These are phyloP conservation scores for Heliconius sara DNA, from an alignment of 2,888 invertebrate species.

Conservation along the genomic window DNA sequence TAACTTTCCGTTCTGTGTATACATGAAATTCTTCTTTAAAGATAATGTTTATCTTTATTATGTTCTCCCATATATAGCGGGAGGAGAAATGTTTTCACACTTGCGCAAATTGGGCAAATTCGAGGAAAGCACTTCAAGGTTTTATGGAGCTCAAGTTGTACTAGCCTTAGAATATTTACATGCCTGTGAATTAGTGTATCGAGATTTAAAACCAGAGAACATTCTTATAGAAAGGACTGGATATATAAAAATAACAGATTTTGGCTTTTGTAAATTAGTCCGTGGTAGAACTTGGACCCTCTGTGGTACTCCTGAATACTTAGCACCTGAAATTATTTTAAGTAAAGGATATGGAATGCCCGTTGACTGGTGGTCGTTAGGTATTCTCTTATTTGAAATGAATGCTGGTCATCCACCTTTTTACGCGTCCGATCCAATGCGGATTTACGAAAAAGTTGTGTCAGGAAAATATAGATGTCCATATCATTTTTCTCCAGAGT, in stretches of 20 bases:
- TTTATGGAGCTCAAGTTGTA: conserved; percentile 95
- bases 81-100: conserved; percentile 94
- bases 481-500: conserved; percentile 89
- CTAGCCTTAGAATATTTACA: conserved; percentile 96
- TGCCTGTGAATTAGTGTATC: conserved; percentile 92
- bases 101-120: conserved; percentile 86
- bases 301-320: conserved; percentile 98
- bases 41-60: conserved; percentile 93
- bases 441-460: conserved; percentile 97
- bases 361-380: conserved; percentile 98
- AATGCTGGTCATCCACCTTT: conserved; percentile 97
- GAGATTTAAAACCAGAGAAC: conserved; percentile 97
- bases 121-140: conserved; percentile 91
- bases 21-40: conserved; percentile 93
- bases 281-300: conserved; percentile 93
- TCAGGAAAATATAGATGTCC: conserved; percentile 94
- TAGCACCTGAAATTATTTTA: conserved; percentile 96
- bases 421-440: conserved; percentile 95
- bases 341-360: conserved; percentile 95
- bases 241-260: conserved; percentile 94
- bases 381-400: conserved; percentile 94
- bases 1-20: conserved; percentile 94
- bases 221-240: conserved; percentile 91
- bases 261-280: conserved; percentile 95
- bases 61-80: conserved; percentile 91